phyloP scores from a whole-genome alignment of 2,113 vertebrate genomes.

The Macroglossus sobrinus region DNA sequence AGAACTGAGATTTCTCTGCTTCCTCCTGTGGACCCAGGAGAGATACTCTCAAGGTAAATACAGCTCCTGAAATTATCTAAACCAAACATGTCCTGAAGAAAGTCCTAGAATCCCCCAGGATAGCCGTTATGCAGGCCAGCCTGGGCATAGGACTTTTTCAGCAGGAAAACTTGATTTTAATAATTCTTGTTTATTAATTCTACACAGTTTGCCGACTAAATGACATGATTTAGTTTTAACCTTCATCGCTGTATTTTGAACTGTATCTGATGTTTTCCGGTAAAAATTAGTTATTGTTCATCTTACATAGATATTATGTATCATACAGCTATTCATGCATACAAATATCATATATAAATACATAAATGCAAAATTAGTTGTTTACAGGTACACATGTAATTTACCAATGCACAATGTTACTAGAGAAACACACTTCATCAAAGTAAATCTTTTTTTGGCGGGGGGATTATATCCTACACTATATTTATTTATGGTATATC shows the following conservation, averaged over 20 bases:
- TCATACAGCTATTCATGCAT: not conserved
- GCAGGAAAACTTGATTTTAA: not conserved
- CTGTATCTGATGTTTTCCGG: not conserved
- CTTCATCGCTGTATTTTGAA: not conserved
- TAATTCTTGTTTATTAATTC: slow-evolving; percentile 37
- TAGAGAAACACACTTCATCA: not conserved
- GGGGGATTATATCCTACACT: not conserved
- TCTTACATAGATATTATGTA: not conserved
- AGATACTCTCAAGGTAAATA: slow-evolving; percentile 54
- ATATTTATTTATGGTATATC: not conserved
- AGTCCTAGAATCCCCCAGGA: not conserved
- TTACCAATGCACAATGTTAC: not conserved
- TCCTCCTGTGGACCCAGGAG: not conserved
- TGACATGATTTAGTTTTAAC: slow-evolving; percentile 5
- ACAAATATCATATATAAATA: not conserved
- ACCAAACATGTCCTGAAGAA: slow-evolving; percentile 25
- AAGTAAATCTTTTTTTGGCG: not conserved
- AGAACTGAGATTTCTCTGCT: slow-evolving; percentile 31
- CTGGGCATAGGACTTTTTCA: slow-evolving; percentile 5
- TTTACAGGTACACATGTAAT: not conserved
- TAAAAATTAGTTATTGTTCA: not conserved
- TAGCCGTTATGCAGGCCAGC: not conserved
- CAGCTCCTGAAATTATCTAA: slow-evolving; percentile 52
- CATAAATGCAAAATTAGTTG: not conserved
- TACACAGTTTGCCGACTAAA: not conserved